Evolutionary conservation across 2,797 vertebrate genomes (phyloP), one percentile per base, ranked within the genome.

Genomic region (Perodicticus potto): DNA sequence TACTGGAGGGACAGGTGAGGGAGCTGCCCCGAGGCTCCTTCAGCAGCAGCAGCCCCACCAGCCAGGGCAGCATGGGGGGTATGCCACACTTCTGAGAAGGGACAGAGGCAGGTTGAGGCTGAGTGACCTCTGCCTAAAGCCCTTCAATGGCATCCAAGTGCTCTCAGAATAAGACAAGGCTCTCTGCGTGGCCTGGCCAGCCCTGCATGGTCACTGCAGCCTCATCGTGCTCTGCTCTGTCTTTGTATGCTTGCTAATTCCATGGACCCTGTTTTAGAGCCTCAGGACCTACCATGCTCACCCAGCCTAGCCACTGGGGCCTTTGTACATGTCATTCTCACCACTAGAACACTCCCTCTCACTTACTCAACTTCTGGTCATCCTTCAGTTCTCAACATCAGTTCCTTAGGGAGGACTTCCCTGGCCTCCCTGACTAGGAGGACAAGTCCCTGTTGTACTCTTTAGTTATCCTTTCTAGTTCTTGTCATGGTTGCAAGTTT

Each of bases 1-100:
- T 99, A 99, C 99, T 99, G 99, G 99, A 99, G 99, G 97, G 99
- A 99, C 99, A 99, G 99, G 99, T 99, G 98, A 99, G 99, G 98
- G 83, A 96, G 95, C 96, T 96, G 80, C 81, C 96, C 92, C 81
- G 74, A 96, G 94, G 97, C 96, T 95, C 94, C 97, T 97, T 97
- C 97, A 96, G 89, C 85, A 97, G 94, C 92, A 91, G 92, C 84
- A 59, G 89, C 96, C 93, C 77, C 85, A 63, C 70, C 78, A 94
- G 89, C 69, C 93, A 94, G 91, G 96, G 96, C 73, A 95, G 94
- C 81, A 86, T 49, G 95, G 96, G 91, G 82, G 17, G 37, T 84
- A 67, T 76, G 80, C 91, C 80, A 92, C 80, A 61, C 76, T 96
- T 92, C 94, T 89, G 91, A 97, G 96, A 94, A 96, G 97, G 96